Conservation (phyloP, 1,140 invertebrate species). For the Pseudomyrmex cubaensis region DNA sequence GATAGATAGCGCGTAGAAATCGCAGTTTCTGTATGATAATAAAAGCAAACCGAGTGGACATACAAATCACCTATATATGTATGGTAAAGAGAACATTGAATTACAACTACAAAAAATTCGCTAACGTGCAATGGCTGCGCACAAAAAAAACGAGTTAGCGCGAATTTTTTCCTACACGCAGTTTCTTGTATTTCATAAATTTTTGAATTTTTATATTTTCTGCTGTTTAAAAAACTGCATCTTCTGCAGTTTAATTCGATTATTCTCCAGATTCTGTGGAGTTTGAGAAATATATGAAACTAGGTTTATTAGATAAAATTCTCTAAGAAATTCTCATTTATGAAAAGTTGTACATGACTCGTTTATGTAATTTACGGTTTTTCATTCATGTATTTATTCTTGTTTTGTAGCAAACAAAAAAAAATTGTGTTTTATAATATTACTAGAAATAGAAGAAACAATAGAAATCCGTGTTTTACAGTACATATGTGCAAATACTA, state of each 20-base stretch:
- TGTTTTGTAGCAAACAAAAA: background rate
- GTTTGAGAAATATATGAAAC: background rate
- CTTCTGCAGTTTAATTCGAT: background rate
- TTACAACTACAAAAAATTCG: slow-evolving; percentile 14
- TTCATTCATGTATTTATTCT: background rate
- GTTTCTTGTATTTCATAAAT: background rate
- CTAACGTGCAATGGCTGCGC: background rate
- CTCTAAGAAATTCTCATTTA: background rate
- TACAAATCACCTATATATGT: background rate
- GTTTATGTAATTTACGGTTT: background rate
- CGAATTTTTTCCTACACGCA: background rate
- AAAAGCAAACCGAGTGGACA: slow-evolving; percentile 24
- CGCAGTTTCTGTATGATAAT: slow-evolving; percentile 23
- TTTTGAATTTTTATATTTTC: background rate
- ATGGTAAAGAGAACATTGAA: slow-evolving; percentile 9
- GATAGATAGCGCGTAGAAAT: background rate
- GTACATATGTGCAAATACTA: too few relatives aligned
- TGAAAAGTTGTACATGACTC: background rate
- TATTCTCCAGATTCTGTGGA: background rate
- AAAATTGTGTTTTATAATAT: background rate
- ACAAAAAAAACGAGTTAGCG: background rate
- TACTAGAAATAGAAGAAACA: too few relatives aligned
- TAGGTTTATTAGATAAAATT: background rate
- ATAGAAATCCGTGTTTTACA: too few relatives aligned
- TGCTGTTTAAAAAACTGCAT: background rate